Conservation (phyloP, 2,888 invertebrate species). For the Pseudanteris insignis region DNA sequence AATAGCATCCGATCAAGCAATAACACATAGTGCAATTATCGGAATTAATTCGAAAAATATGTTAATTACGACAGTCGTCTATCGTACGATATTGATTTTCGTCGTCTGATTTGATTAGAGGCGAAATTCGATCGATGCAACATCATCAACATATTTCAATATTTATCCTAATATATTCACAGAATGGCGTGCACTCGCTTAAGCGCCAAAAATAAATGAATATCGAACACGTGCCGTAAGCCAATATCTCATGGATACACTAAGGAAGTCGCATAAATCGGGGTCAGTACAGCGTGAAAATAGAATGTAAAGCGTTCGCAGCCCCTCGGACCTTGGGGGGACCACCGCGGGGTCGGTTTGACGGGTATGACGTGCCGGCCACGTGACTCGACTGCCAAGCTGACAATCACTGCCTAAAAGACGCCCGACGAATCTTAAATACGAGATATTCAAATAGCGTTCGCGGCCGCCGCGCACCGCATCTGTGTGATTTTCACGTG, state of each 20-base stretch:
- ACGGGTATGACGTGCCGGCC: constrained; percentile 66
- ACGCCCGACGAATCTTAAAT: constrained; percentile 65
- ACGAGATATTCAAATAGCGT: constrained; percentile 63
- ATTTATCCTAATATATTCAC: constrained; percentile 1
- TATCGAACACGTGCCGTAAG: constrained; percentile 55
- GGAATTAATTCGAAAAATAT: too few relatives aligned
- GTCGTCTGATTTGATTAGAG: background rate
- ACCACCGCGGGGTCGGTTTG: constrained; percentile 55
- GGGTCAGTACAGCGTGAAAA: constrained; percentile 65
- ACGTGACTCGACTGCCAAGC: constrained; percentile 63
- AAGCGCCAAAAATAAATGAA: constrained; percentile 54
- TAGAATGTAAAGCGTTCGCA: constrained; percentile 62
- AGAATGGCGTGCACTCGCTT: constrained; percentile 12
- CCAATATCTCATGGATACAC: constrained; percentile 60
- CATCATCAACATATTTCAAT: constrained; percentile 16
- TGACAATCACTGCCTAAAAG: constrained; percentile 64
- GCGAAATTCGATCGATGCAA: too few relatives aligned
- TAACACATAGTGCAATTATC: too few relatives aligned
- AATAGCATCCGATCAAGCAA: too few relatives aligned
- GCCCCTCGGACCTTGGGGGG: constrained; percentile 45
- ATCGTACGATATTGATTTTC: too few relatives aligned
- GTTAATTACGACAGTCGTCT: too few relatives aligned
- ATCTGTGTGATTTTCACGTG: constrained; percentile 25
- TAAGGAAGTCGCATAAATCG: constrained; percentile 61
- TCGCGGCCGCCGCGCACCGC: constrained; percentile 17